Evolutionary conservation across 37 sponge, comb jelly and placozoan genomes (phyloP).

Genomic region (Halichondria panicea): DNA sequence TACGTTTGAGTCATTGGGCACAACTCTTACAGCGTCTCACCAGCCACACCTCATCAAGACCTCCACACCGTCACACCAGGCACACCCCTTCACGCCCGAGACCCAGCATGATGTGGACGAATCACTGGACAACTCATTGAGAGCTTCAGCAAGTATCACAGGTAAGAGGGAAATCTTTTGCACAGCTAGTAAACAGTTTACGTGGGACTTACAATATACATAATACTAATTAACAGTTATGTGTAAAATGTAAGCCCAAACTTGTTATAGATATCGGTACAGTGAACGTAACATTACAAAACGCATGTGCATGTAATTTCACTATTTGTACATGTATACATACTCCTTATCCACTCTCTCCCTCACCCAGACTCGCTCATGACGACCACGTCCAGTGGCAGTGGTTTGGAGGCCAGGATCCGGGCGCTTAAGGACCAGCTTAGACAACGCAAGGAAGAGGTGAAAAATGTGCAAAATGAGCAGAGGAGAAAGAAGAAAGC

Average conservation of each 20-base stretch:
- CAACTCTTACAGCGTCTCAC: not conserved
- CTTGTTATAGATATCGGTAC: too few relatives aligned
- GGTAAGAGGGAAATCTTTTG: too few relatives aligned
- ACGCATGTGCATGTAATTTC: not conserved
- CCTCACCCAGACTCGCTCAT: conserved; percentile 11
- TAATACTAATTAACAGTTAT: too few relatives aligned
- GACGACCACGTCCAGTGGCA: conserved; percentile 16
- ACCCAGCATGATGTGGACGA: too few relatives aligned
- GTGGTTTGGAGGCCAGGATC: conserved; percentile 61
- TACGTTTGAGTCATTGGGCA: conserved; percentile 22
- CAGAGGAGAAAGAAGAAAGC: conserved; percentile 60
- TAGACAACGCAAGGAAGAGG: conserved; percentile 47
- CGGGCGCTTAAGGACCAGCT: conserved; percentile 53
- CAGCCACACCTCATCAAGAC: not conserved
- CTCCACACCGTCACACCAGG: conserved; percentile 5
- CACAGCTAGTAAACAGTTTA: too few relatives aligned
- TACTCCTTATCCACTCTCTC: too few relatives aligned
- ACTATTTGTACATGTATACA: too few relatives aligned
- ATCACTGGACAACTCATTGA: too few relatives aligned
- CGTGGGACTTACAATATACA: too few relatives aligned
- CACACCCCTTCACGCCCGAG: conserved; percentile 23
- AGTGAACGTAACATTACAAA: too few relatives aligned
- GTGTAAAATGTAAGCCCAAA: too few relatives aligned
- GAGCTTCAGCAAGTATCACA: too few relatives aligned
- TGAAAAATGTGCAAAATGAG: conserved; percentile 54